phyloP scores from a whole-genome alignment of 2,113 vertebrate species.

The Falcunculus frontatus region DNA sequence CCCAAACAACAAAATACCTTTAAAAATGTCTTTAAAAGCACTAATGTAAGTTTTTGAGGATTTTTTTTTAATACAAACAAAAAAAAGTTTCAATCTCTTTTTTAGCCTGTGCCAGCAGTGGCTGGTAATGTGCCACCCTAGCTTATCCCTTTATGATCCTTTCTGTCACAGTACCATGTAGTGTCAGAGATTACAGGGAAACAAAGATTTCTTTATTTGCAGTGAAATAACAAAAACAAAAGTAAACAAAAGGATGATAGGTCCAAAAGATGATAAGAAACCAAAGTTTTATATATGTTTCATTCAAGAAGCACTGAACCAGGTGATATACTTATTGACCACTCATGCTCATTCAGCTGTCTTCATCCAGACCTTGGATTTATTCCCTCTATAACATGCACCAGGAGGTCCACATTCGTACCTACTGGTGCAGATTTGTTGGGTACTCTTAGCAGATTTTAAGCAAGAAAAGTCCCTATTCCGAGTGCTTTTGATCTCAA shows the following conservation, averaged over 20 bases:
- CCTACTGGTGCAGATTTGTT: not conserved
- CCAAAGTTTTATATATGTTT: not conserved
- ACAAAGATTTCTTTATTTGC: not conserved
- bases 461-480: not conserved
- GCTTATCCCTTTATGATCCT: not conserved
- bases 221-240: not conserved
- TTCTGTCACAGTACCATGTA: not conserved
- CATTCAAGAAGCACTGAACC: not conserved
- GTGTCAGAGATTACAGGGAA: not conserved
- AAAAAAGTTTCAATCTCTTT: not conserved
- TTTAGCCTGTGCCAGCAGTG: not conserved
- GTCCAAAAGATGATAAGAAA: not conserved
- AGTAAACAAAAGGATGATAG: not conserved
- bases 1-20: not conserved
- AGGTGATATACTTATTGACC: not conserved
- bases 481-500: not conserved
- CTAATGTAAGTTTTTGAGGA: not conserved
- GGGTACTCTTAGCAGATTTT: not conserved
- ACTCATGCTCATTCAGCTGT: not conserved
- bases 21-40: not conserved
- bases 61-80: not conserved
- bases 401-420: not conserved
- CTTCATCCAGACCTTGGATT: not conserved
- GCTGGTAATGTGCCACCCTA: not conserved
- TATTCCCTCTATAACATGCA: not conserved